Base-by-base conservation (phyloP, 1,140 invertebrate species). In the Trichonephila clavata region DNA sequence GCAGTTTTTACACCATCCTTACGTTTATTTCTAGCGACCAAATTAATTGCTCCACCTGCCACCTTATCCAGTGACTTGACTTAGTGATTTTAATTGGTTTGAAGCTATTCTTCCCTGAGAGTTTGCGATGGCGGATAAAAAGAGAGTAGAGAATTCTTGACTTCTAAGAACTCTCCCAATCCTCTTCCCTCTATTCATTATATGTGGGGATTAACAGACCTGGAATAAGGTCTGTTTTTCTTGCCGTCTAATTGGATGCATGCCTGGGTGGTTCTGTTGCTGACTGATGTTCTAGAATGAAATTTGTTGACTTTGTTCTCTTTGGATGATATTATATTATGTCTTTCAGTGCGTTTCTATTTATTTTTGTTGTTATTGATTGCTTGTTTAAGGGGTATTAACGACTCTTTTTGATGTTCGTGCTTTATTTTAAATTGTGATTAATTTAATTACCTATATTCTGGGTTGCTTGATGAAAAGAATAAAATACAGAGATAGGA, bases 241-340 rank as follows among this genome's bases (percentile, higher is more conserved):
- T 59, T 24, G 1, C 4, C 14, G 21, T n/a, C 27, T 84, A 84
- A 84, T 84, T 84, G 81, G 43, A 84, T 84, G 43, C 21, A 81
- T 43, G 80, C 43, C 24, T 68, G 65, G 65, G 10, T 77, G 71
- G 32, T 77, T 77, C 27, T 18, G 65, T 27, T 24, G n/a, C 50
- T 32, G 43, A 50, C 80, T 81, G 43, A 43, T n/a, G 16, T 39
- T 57, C 24, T 24, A 14, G 81, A 57, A 84, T 14, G 21, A n/a
- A 57, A 57, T 83, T 83, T 84, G 81, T 84, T 84, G 81, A 50
- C 81, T 84, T 84, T 59, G 21, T 84, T 24, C 50, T 57, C 71
- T 18, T 18, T 13, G 71, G 16, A 32, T 27, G 71, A 24, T 59
- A 24, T n/a, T 59, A 14, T 14, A 50, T 59, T 59, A 18, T 57